These are phyloP conservation scores for Euleptes europaea DNA, from an alignment of 2,113 vertebrate species.

Conservation along the genomic window DNA sequence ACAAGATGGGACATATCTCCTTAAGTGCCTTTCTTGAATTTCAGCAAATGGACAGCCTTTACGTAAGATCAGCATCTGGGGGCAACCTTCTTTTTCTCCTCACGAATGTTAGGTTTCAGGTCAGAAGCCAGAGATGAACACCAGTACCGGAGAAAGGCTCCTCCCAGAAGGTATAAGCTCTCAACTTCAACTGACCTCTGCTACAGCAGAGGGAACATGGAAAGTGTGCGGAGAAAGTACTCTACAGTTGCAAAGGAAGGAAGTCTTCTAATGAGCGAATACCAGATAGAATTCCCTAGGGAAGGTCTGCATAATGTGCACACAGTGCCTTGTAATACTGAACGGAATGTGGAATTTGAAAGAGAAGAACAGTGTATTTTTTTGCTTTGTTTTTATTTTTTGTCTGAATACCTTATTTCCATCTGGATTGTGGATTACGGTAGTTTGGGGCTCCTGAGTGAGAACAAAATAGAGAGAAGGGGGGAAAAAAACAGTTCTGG, in stretches of 20 bases:
- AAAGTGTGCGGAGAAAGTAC: slow-evolving; percentile 10
- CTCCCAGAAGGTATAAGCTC: background rate
- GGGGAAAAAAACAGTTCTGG: slow-evolving; percentile 52
- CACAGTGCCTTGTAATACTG: slow-evolving; percentile 41
- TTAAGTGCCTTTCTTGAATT: slow-evolving; percentile 40
- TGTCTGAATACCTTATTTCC: slow-evolving; percentile 95
- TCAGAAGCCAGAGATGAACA: slow-evolving; percentile 13
- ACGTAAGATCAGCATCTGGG: slow-evolving; percentile 23
- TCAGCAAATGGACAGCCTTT: slow-evolving; percentile 1
- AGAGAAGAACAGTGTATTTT: slow-evolving; percentile 62
- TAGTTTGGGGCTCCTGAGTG: slow-evolving; percentile 97
- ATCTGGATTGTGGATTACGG: slow-evolving; percentile 99
- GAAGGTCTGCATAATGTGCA: slow-evolving; percentile 20
- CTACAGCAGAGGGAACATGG: slow-evolving; percentile 8
- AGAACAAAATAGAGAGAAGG: slow-evolving; percentile 77
- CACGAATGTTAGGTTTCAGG: slow-evolving; percentile 23
- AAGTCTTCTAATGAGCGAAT: background rate
- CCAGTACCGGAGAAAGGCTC: background rate
- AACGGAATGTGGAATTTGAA: slow-evolving; percentile 67
- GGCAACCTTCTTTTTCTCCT: slow-evolving; percentile 18
- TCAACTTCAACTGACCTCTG: background rate
- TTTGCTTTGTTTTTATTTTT: slow-evolving; percentile 52
- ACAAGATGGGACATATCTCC: slow-evolving; percentile 37
- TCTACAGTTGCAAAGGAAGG: background rate
- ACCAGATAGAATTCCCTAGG: slow-evolving; percentile 20